Conservation (phyloP, 2,888 invertebrate species). For the Microdon myrmicae region DNA sequence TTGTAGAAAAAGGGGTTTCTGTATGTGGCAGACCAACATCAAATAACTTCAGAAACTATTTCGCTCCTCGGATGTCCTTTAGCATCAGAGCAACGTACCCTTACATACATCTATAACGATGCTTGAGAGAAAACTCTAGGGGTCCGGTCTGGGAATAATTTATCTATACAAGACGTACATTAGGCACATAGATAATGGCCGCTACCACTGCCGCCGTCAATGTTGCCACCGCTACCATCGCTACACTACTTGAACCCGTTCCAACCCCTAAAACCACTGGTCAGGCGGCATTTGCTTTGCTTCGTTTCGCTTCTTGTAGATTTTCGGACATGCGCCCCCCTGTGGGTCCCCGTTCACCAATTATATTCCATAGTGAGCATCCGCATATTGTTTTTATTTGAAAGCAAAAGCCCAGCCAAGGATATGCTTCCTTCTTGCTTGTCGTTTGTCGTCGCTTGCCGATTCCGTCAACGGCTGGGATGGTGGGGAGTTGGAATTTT, state of each 20-base stretch:
- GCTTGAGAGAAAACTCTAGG: conserved; percentile 20
- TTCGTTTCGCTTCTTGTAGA: conserved; percentile 39
- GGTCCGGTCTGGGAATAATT: conserved; percentile 46
- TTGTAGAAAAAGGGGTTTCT: conserved; percentile 43
- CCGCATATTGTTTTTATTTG: conserved; percentile 50
- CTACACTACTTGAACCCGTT: background rate
- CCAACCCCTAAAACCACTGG: conserved; percentile 24
- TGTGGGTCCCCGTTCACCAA: conserved; percentile 11
- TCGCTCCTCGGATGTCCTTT: conserved; percentile 51
- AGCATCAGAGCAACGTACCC: conserved; percentile 31
- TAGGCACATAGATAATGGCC: conserved; percentile 50
- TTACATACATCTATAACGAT: conserved; percentile 1
- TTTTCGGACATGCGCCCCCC: conserved; percentile 25
- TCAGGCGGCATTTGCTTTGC: no score
- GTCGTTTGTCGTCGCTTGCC: conserved; percentile 21
- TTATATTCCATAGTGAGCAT: conserved; percentile 44
- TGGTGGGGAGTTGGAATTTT: conserved; percentile 44
- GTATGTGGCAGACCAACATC: conserved; percentile 51
- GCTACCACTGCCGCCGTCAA: conserved; percentile 40
- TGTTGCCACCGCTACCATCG: conserved; percentile 32
- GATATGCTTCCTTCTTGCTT: conserved; percentile 38
- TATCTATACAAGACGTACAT: conserved; percentile 51
- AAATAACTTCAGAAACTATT: conserved; percentile 53
- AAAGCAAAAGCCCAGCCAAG: conserved; percentile 40
- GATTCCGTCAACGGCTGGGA: no score